phyloP scores from a whole-genome alignment of 2,797 vertebrate genomes.

The Holocentrus rufus region DNA sequence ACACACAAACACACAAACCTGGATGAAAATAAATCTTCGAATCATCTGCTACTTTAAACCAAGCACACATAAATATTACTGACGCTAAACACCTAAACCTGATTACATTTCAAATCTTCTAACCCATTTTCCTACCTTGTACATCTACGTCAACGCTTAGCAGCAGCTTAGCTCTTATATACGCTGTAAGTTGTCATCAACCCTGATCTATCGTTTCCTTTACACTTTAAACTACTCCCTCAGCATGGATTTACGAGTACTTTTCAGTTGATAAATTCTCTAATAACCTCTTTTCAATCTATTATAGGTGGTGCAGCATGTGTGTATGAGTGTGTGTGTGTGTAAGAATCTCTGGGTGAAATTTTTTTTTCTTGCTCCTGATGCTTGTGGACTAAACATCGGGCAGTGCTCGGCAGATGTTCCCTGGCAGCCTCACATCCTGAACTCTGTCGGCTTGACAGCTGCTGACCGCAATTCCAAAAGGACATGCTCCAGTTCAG shows the following conservation, averaged over 20 bases:
- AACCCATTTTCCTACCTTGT: slow-evolving; percentile 36
- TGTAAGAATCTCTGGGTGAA: slow-evolving; percentile 53
- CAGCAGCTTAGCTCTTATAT: slow-evolving; percentile 39
- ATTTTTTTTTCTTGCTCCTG: slow-evolving; percentile 4
- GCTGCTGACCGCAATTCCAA: slow-evolving; percentile 82
- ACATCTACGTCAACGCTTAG: slow-evolving; percentile 35
- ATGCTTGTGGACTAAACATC: slow-evolving; percentile 58
- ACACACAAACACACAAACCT: slow-evolving; percentile 27
- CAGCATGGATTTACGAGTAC: slow-evolving; percentile 50
- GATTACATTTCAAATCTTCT: slow-evolving; percentile 60
- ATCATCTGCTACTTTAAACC: slow-evolving; percentile 7
- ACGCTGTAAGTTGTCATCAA: slow-evolving; percentile 36
- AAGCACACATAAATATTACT: slow-evolving; percentile 22
- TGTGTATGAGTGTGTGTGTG: slow-evolving; percentile 5
- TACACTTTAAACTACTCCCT: slow-evolving; percentile 37
- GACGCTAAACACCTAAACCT: slow-evolving; percentile 41
- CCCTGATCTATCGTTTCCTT: slow-evolving; percentile 42
- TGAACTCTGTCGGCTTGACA: slow-evolving; percentile 72
- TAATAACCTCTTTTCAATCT: slow-evolving; percentile 61
- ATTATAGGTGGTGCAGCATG: slow-evolving; percentile 23
- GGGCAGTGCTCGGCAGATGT: slow-evolving; percentile 74
- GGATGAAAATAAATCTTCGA: slow-evolving; percentile 25
- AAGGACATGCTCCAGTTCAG: slow-evolving; percentile 76
- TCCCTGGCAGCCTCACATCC: slow-evolving; percentile 62
- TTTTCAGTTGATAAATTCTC: slow-evolving; percentile 53